Base-by-base conservation (phyloP, 1,140 invertebrate species). In the Drosophila albomicans region DNA sequence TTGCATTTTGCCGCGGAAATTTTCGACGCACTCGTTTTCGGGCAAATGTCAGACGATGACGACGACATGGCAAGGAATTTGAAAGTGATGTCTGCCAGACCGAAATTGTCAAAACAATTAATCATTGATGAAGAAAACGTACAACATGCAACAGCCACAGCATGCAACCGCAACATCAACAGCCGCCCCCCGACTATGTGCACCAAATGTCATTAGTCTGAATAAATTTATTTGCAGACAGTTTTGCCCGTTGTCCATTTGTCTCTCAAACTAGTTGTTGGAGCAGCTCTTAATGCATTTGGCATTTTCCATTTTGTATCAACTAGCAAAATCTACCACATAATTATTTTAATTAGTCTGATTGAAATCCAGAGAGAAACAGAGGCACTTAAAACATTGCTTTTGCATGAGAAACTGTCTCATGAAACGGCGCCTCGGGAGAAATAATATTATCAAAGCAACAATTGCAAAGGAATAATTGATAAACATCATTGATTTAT, bases 81-180 rank as follows among this genome's bases (percentile, higher is more conserved):
- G 72, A 75, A 75, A 75, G 66, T 70, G 66, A 75, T 75, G 72
- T 75, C 66, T 75, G 72, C 72, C 72, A 75, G 58, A 69, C 79
- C 84, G 74, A 88, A 81, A 85, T 89, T 88, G 85, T 88, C 85
- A 89, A 88, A 88, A 89, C 85, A 85, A 88, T 88, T 88, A 88
- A 88, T 88, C 85, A 88, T 89, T 88, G 85, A 88, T 89, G 85
- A 85, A 89, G 85, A 88, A 88, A 88, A 85, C 85, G 78, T 82
- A 78, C 63, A 66, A 74, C 69, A 66, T 78, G 75, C 75, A 74
- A 61, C 54, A 45, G 58, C 16, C 45, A 10, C 35, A 38, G 8
- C 57, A 25, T 6, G 30, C 62, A 38, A 63, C 64, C 66, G n/a
- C 49, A 58, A 58, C 48, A 63, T 28, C 64, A 57, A 32, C 46